Evolutionary conservation across 2,113 vertebrate genomes (phyloP).

Genomic region (Lophura nycthemera): DNA sequence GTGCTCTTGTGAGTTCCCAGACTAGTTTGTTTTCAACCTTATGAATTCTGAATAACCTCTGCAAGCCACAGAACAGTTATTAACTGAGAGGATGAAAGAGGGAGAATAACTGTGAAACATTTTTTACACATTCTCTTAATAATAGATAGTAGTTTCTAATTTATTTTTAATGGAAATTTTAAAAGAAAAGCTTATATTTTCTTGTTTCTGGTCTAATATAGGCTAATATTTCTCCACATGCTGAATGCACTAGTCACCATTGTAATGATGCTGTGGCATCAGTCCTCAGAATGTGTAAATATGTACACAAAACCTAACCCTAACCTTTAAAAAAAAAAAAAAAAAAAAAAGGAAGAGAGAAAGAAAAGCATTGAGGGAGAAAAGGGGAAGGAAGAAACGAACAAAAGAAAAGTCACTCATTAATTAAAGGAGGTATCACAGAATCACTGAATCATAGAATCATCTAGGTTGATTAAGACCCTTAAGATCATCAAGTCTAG

Average conservation of each 20-base stretch:
- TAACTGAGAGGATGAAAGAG: not conserved
- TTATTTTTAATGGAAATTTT: slow-evolving; percentile 30
- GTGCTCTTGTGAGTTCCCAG: not conserved
- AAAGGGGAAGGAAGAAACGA: not conserved
- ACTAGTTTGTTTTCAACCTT: not conserved
- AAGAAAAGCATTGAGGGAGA: not conserved
- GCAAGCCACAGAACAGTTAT: not conserved
- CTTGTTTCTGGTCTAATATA: not conserved
- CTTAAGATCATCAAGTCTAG: not conserved
- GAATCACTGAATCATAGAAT: not conserved
- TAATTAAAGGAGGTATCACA: not conserved
- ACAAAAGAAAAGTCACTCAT: not conserved
- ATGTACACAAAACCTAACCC: not conserved
- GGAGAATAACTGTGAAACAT: not conserved
- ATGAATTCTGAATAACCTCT: not conserved
- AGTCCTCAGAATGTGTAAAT: not conserved
- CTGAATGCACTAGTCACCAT: not conserved
- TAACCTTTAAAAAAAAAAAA: not conserved
- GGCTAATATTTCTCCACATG: not conserved
- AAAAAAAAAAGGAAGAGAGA: not conserved
- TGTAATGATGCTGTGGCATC: not conserved
- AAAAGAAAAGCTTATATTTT: not conserved
- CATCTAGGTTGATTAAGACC: not conserved
- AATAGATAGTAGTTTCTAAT: not conserved
- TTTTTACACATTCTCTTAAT: not conserved